Base-by-base conservation (phyloP, 2,113 vertebrate species). In the Microcebus murinus region DNA sequence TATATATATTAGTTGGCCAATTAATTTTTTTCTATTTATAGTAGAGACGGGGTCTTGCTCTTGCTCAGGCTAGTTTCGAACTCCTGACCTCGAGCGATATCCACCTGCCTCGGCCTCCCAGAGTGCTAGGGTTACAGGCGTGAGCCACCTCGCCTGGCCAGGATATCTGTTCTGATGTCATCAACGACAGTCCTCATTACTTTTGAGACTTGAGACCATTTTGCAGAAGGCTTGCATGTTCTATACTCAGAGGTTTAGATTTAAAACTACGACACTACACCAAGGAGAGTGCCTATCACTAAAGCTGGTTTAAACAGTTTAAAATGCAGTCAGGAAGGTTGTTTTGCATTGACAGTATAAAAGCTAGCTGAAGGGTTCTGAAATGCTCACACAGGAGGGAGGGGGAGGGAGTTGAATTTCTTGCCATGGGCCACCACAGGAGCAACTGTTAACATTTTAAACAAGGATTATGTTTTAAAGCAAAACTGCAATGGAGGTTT, bases 401-500 rank as follows among this genome's bases (percentile, higher is more conserved):
- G 48, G n/a, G 42, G 50, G 45, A 71, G 11, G 34, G 52, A 11
- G 12, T 57, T 89, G 67, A 74, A 81, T 91, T 97, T 98, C 77
- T 70, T 76, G 91, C 94, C 68, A n/a, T 42, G 93, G 95, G 77
- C 94, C 34, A 94, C 39, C 80, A 67, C 76, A 73, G 50, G 76
- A 97, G 88, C 77, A 95, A 95, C 91, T 93, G 86, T 92, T 96
- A 98, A 96, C 76, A 95, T 57, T 96, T 91, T 95, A 97, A 96
- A 97, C 87, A 97, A 98, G 81, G 90, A 67, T 93, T 90, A 88
- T 74, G 93, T 98, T 98, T 97, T 96, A 97, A 97, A 98, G 92
- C 70, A 95, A 97, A 98, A 92, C 87, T 97, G 96, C 91, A 83
- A 98, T 92, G 92, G 93, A 94, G 23, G 90, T 94, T 89, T 97